Conservation (phyloP, 2,888 invertebrate genomes). For the Agrotis ipsilon region DNA sequence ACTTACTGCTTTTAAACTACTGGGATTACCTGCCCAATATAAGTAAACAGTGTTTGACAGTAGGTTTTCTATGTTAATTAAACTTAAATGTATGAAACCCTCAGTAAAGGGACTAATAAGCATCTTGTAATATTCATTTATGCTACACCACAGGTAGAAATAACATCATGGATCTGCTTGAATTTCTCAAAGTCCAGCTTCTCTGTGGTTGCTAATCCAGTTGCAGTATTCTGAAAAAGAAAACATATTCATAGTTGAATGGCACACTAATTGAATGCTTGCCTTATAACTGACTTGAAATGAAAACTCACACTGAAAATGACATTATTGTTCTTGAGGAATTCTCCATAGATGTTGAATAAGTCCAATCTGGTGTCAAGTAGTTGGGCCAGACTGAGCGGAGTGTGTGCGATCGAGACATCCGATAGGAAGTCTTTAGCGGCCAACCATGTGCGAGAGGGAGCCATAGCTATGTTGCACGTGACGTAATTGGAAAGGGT, state of each 20-base stretch:
- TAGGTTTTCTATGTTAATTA: constrained; percentile 11
- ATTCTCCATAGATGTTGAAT: constrained; percentile 93
- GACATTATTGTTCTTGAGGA: constrained; percentile 87
- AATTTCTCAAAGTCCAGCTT: constrained; percentile 86
- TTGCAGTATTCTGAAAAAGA: constrained; percentile 85
- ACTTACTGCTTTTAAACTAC: constrained; percentile 11
- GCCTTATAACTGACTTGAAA: constrained; percentile 10
- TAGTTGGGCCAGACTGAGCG: constrained; percentile 91
- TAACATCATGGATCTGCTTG: constrained; percentile 84
- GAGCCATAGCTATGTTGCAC: constrained; percentile 92
- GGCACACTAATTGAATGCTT: constrained; percentile 3
- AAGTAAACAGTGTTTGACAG: constrained; percentile 18
- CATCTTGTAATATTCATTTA: constrained; percentile 53
- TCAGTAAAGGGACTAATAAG: constrained; percentile 19
- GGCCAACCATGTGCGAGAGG: constrained; percentile 90
- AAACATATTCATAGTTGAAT: background rate
- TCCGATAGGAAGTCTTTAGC: constrained; percentile 87
- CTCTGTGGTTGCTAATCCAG: constrained; percentile 83
- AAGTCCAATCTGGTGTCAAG: constrained; percentile 91
- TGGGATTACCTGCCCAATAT: background rate
- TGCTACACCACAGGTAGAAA: constrained; percentile 80
- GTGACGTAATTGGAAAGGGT: constrained; percentile 87
- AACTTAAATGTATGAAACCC: constrained; percentile 17
- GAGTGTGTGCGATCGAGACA: constrained; percentile 93
- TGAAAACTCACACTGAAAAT: constrained; percentile 85